Evolutionary conservation across 2,797 vertebrate species (phyloP), one percentile per base, ranked within the genome.

Genomic region (Leucoraja ocellata): DNA sequence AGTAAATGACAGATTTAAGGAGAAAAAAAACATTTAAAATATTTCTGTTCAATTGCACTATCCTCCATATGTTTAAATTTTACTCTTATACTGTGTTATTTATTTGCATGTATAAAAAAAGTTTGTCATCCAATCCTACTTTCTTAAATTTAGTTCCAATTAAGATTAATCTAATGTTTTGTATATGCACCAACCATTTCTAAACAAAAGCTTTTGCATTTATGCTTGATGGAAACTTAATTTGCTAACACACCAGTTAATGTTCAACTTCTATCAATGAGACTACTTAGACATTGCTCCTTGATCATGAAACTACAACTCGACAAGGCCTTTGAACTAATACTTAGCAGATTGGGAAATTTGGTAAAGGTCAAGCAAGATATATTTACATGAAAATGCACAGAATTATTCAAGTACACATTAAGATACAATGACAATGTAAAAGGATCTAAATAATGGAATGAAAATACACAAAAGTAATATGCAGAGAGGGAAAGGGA

Each of bases 251-350:
- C 21, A 39, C 16, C 21, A 18, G 78, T 79, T 79, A 79, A 79
- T 79, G 78, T 79, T 79, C 78, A 79, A 79, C 78, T 79, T 14
- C 1, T 61, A 28, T 61, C 58, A 25, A 61, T 23, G 9, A 23
- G 21, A 28, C 7, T 28, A 54, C 18, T 84, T 39, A 61, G 83
- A 58, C 83, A 10, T 86, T 86, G 21, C 83, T 86, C 83, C 58
- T 61, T 63, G 83, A n/a, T 86, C 83, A 63, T 11, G 11, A 4
- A 86, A 63, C 23, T 28, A 86, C 21, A 86, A 84, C 21, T 28
- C 61, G 11, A 79, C 83, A 86, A 28, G 58, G 23, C 25, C 46
- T 86, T 86, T 86, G 83, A 86, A 86, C 78, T 39, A 74, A 79
- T 39, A 79, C 78, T 79, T 79, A 39, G 13, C 83, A 86, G 7